A percentile compares a stretch with the other conserved stretches of the same genome.
Evolutionary conservation across 2,888 invertebrate species (phyloP).

Genomic region (Baccha elongata): DNA sequence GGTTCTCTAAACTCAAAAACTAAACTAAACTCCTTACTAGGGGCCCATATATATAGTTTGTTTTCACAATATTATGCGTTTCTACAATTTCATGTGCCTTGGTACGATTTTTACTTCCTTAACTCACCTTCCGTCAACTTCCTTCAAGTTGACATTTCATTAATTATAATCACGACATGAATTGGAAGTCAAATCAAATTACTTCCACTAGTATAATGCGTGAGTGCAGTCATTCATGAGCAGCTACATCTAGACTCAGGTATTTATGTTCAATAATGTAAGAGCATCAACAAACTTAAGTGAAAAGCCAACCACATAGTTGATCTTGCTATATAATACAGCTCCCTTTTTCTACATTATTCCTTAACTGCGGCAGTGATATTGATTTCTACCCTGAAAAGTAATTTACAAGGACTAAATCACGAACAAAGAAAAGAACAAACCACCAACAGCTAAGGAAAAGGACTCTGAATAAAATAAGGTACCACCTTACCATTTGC

Average conservation of each 20-base stretch:
- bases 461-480: conserved; percentile 48
- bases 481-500: conserved; percentile 37
- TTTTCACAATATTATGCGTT: no score
- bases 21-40: no score
- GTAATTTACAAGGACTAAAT: conserved; percentile 58
- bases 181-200: conserved; percentile 50
- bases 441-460: conserved; percentile 56
- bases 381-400: conserved; percentile 63
- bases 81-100: no score
- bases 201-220: conserved; percentile 48
- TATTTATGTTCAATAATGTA: conserved; percentile 42
- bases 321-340: no score
- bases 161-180: conserved; percentile 45
- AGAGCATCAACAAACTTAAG: conserved; percentile 48
- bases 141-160: conserved; percentile 61
- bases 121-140: neutral
- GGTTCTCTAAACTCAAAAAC: no score
- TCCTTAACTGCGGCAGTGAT: conserved; percentile 22
- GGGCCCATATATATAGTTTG: no score
- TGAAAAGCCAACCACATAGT: conserved; percentile 16
- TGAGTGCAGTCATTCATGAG: conserved; percentile 49
- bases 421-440: conserved; percentile 66
- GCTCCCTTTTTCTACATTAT: conserved; percentile 6
- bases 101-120: no score
- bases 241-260: conserved; percentile 15